Evolutionary conservation across 2,797 vertebrate species (phyloP), one percentile per base, ranked within the genome.

Genomic region (Urosaurus nigricauda): DNA sequence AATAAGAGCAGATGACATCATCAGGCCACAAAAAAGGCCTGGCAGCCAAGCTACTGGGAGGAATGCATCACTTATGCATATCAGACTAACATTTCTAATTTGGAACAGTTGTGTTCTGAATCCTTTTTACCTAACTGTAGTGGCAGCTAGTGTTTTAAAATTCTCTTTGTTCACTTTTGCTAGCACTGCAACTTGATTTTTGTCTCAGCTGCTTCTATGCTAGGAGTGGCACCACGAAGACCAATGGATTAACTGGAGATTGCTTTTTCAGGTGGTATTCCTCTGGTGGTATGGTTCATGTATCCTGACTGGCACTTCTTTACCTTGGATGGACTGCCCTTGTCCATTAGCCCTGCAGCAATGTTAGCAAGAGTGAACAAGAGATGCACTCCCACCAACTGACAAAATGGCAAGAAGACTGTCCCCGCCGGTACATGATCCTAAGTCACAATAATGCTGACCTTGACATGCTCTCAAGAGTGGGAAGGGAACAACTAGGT

Each of bases 1-100:
- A 68, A 51, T 79, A 86, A 85, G 24, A 73, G 32, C 58, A 85
- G 58, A 85, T 58, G 71, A 75, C 84, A 85, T 51, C 70, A 12
- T 5, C 35, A 78, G 26, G 51, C 37, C 35, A 60, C 37, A 77
- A 60, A 85, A 71, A 71, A 56, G 32, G 32, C 60, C 71, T 56
- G 60, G 40, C 56, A 78, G 40, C 24, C 47, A 85, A 19, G 26
- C n/a, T 40, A 32, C 32, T 5, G 8, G 5, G 37, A 77, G 56
- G 17, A 77, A 17, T 68, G n/a, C 26, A 51, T 40, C 40, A 68
- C 29, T 24, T 68, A 32, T 43, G 21, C 21, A 79, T 5, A 24
- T 65, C 32, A 21, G 56, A 37, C 47, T 85, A 40, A 75, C 73
- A 47, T 63, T 77, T 63, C 37, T 79, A 65, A 79, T 53, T 68